Evolutionary conservation across 1,140 invertebrate genomes (phyloP).

Genomic region (Sycophila sp.): DNA sequence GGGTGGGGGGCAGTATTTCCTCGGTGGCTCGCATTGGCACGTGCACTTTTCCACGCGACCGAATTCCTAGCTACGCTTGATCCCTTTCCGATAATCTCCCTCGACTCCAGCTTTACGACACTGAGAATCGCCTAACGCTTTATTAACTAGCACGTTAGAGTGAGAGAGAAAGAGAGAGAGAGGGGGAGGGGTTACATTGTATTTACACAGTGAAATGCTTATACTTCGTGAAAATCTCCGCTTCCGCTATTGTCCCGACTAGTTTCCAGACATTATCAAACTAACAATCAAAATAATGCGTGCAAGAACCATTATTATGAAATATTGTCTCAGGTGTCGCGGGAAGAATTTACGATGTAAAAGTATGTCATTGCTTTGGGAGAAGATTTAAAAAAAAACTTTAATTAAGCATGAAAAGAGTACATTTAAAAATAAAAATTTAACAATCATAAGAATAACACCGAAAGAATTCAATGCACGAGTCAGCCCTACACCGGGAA

Average conservation of each 20-base stretch:
- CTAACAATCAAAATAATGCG: too few species aligned
- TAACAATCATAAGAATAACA: background rate
- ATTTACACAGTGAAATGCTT: constrained; percentile 20
- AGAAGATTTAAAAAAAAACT: background rate
- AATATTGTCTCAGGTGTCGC: too few species aligned
- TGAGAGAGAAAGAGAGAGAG: too few species aligned
- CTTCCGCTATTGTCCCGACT: background rate
- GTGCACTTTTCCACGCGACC: constrained; percentile 17
- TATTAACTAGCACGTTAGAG: too few species aligned
- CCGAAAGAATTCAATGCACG: too few species aligned
- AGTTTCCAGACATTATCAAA: too few species aligned
- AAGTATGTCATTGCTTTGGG: too few species aligned
- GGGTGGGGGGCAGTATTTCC: background rate
- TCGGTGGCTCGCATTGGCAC: constrained; percentile 14
- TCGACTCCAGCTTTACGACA: background rate
- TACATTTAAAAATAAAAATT: background rate
- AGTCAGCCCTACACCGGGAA: too few species aligned
- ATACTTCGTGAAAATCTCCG: background rate
- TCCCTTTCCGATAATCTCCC: constrained; percentile 34
- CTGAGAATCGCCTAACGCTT: too few species aligned
- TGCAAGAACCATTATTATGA: too few species aligned
- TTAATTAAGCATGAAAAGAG: background rate
- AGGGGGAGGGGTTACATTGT: background rate
- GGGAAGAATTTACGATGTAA: too few species aligned
- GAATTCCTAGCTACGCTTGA: constrained; percentile 25